Conservation (phyloP, 2,797 vertebrate species). For the Garrulus glandarius region DNA sequence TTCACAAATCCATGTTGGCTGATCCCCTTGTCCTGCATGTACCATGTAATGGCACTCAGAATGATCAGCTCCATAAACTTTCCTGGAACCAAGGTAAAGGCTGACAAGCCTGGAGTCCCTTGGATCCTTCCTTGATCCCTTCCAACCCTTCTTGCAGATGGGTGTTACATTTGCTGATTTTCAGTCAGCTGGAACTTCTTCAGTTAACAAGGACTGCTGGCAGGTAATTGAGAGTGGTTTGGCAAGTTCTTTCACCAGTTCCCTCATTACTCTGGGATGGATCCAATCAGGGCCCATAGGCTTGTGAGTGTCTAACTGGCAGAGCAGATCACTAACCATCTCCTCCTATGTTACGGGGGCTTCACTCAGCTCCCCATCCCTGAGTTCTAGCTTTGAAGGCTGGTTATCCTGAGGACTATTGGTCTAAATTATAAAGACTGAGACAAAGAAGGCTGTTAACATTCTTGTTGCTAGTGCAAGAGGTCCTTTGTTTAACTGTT, state of each 20-base stretch:
- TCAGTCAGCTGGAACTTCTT: neutral
- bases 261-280: neutral
- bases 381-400: neutral
- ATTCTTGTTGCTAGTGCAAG: neutral
- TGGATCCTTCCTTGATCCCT: neutral
- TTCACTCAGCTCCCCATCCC: neutral
- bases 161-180: neutral
- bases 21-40: neutral
- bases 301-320: neutral
- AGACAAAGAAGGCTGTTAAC: neutral
- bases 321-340: neutral
- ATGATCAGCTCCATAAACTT: neutral
- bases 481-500: neutral
- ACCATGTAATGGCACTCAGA: neutral
- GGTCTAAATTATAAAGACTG: neutral
- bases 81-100: neutral
- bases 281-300: neutral
- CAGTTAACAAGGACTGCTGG: neutral
- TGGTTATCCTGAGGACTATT: neutral
- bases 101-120: neutral
- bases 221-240: neutral
- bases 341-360: neutral
- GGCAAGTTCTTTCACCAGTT: neutral
- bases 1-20: neutral
- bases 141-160: neutral